These are phyloP conservation scores for Passerina amoena DNA, from an alignment of 2,113 vertebrate genomes.

Conservation along the genomic window DNA sequence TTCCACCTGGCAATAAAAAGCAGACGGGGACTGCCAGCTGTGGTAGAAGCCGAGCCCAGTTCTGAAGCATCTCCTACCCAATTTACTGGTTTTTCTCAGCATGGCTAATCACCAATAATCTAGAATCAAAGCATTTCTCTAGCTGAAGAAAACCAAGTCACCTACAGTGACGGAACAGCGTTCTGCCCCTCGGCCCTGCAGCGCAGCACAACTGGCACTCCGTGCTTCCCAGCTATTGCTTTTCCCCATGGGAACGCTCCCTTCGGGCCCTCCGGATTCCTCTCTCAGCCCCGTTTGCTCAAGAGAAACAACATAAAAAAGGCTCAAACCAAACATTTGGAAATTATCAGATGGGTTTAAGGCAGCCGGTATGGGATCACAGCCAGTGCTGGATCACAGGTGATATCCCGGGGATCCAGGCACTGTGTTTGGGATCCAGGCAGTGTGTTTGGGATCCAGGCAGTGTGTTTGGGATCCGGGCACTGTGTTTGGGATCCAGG, in stretches of 20 bases:
- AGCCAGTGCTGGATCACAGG: not conserved
- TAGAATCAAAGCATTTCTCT: not conserved
- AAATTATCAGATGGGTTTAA: not conserved
- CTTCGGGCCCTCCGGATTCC: not conserved
- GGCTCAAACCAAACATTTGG: not conserved
- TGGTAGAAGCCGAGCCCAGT: not conserved
- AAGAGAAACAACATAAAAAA: not conserved
- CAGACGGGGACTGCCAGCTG: not conserved
- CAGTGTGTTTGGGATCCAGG: not conserved
- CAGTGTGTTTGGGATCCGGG: not conserved
- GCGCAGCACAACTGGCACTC: not conserved
- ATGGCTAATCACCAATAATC: not conserved
- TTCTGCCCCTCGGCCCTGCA: not conserved
- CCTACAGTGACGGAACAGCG: not conserved
- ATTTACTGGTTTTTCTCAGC: not conserved
- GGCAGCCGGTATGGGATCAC: not conserved
- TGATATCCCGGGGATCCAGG: too few relatives aligned
- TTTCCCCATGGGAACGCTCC: not conserved
- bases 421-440: not conserved
- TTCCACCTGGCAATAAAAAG: not conserved
- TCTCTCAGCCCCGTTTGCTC: not conserved
- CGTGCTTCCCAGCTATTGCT: not conserved
- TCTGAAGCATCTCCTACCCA: not conserved
- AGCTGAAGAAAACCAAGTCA: not conserved
- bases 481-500: accelerated